Evolutionary conservation across 1,140 invertebrate genomes (phyloP).

Genomic region (Drosophila insularis): DNA sequence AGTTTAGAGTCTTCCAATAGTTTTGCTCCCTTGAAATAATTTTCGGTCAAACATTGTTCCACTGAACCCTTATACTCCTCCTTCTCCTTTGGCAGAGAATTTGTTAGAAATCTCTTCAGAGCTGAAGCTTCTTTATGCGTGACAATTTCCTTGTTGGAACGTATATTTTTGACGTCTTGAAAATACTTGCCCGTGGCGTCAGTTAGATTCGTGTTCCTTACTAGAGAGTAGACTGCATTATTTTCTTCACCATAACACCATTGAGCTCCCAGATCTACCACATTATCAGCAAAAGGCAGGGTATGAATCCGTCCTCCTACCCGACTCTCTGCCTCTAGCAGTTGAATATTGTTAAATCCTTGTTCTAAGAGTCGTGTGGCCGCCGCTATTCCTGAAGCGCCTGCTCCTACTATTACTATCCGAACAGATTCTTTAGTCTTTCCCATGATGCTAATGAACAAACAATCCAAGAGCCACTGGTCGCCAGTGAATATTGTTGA

Average conservation of each 20-base stretch:
- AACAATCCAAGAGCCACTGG: constrained; percentile 36
- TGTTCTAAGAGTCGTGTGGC: constrained; percentile 83
- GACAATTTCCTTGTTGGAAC: constrained; percentile 70
- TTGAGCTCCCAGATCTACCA: constrained; percentile 91
- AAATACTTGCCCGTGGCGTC: constrained; percentile 50
- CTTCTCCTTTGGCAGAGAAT: constrained; percentile 6
- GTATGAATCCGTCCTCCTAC: constrained; percentile 88
- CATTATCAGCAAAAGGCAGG: constrained; percentile 84
- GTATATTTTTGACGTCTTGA: constrained; percentile 59
- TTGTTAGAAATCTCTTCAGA: constrained; percentile 35
- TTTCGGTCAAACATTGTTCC: constrained; percentile 75
- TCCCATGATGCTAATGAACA: constrained; percentile 15
- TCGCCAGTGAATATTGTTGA: neutral
- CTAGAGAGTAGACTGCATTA: constrained; percentile 87
- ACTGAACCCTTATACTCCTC: constrained; percentile 47
- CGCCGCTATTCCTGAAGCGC: constrained; percentile 85
- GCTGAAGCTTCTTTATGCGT: constrained; percentile 43
- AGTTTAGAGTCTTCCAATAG: constrained; percentile 34
- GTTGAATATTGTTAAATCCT: constrained; percentile 83
- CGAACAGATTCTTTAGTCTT: constrained; percentile 32
- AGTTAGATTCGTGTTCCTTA: constrained; percentile 84
- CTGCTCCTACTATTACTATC: constrained; percentile 85
- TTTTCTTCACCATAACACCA: constrained; percentile 88
- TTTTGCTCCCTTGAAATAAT: constrained; percentile 28
- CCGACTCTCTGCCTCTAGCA: constrained; percentile 87